Evolutionary conservation across 2,113 vertebrate genomes (phyloP).

Genomic region (Neogale vison): DNA sequence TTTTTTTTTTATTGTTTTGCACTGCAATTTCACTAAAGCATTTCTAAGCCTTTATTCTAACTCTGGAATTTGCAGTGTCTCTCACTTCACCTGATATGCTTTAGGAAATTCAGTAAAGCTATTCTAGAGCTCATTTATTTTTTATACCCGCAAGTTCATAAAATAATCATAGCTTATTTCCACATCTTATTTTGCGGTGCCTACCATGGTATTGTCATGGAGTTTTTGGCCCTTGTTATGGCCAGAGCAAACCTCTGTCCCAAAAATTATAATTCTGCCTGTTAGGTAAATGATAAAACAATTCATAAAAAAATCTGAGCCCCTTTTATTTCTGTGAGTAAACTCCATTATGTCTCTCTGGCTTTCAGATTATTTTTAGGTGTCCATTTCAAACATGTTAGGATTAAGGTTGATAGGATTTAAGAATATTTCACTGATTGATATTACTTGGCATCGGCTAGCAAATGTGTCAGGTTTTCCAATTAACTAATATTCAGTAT

Average conservation of each 20-base stretch:
- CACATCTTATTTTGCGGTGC: not conserved
- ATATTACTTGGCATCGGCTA: not conserved
- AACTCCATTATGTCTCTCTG: not conserved
- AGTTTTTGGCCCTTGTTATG: not conserved
- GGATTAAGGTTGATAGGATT: not conserved
- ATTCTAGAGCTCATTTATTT: slow-evolving; percentile 55
- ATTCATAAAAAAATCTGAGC: not conserved
- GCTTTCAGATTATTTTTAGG: not conserved
- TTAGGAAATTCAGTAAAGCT: not conserved
- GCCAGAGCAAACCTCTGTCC: not conserved
- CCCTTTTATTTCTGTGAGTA: not conserved
- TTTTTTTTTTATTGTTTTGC: not conserved
- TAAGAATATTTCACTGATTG: not conserved
- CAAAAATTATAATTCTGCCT: not conserved
- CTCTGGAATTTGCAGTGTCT: not conserved
- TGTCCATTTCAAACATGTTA: not conserved
- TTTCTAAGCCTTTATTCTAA: not conserved
- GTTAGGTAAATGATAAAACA: not conserved
- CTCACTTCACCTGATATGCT: not conserved
- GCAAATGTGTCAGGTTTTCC: not conserved
- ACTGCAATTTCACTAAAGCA: not conserved
- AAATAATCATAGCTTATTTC: slow-evolving; percentile 55
- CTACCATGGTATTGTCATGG: not conserved
- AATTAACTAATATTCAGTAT: not conserved
- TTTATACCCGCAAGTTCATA: slow-evolving; percentile 57